These are phyloP conservation scores for Rhingia rostrata DNA, from an alignment of 2,888 invertebrate genomes.

Conservation along the genomic window DNA sequence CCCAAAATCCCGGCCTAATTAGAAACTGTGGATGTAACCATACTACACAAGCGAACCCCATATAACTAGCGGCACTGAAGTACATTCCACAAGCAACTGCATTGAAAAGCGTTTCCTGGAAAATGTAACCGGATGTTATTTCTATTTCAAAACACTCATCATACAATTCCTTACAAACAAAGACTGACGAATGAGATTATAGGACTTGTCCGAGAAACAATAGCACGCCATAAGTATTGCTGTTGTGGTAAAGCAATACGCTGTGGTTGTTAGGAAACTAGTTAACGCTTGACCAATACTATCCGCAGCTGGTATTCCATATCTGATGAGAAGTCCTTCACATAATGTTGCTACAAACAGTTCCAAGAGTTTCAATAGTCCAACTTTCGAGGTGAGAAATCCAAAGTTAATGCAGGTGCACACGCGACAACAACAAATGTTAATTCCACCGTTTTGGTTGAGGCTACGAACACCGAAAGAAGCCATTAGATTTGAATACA, in stretches of 20 bases:
- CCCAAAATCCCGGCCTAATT: conserved; percentile 89
- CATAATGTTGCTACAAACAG: conserved; percentile 91
- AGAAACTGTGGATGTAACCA: conserved; percentile 90
- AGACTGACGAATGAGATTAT: conserved; percentile 89
- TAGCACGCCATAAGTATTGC: conserved; percentile 90
- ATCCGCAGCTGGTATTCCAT: conserved; percentile 89
- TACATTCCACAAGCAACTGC: conserved; percentile 90
- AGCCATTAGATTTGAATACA: conserved; percentile 75
- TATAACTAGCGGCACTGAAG: conserved; percentile 90
- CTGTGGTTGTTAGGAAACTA: conserved; percentile 91
- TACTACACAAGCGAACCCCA: conserved; percentile 90
- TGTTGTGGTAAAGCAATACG: conserved; percentile 91
- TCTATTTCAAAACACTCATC: neutral
- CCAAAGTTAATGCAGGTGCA: conserved; percentile 91
- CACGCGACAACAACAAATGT: conserved; percentile 89
- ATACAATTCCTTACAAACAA: conserved; percentile 88
- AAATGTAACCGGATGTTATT: conserved; percentile 70
- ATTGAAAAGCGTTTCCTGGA: conserved; percentile 92
- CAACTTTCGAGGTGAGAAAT: conserved; percentile 89
- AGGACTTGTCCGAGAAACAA: conserved; percentile 90
- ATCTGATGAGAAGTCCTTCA: conserved; percentile 91
- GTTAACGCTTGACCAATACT: conserved; percentile 91
- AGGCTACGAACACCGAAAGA: conserved; percentile 80
- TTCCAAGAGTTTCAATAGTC: conserved; percentile 90
- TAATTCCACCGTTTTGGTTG: conserved; percentile 84